Percentiles rank a stretch among this genome's conserved stretches.
phyloP scores from a whole-genome alignment of 2,797 vertebrate species.

The Pampus argenteus region DNA sequence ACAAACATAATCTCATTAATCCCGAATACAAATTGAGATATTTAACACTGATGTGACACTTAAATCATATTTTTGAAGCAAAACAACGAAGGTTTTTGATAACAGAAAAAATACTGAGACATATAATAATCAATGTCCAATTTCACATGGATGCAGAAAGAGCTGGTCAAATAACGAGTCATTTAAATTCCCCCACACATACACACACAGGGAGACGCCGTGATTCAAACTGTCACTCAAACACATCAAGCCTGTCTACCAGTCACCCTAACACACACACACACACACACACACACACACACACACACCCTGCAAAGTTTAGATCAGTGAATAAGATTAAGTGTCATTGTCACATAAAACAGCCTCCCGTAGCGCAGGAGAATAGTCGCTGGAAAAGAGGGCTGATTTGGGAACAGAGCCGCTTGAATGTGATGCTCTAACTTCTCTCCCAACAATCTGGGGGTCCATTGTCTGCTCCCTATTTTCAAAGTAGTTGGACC shows the following conservation, averaged over 20 bases:
- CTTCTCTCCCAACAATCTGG: slow-evolving; percentile 86
- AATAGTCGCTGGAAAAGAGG: slow-evolving; percentile 82
- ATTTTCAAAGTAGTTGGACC: slow-evolving; percentile 88
- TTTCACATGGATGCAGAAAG: background rate
- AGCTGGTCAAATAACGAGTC: background rate
- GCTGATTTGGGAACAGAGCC: slow-evolving; percentile 85
- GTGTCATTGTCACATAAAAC: slow-evolving; percentile 94
- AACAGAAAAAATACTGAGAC: too few species aligned
- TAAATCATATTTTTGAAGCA: background rate
- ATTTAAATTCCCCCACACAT: slow-evolving; percentile 57
- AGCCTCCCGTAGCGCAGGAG: slow-evolving; percentile 88
- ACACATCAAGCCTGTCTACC: slow-evolving; percentile 20
- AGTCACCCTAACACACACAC: slow-evolving; percentile 37
- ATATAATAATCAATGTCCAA: too few species aligned
- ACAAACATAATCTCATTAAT: slow-evolving; percentile 68
- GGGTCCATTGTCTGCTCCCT: slow-evolving; percentile 84
- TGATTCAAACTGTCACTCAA: slow-evolving; percentile 51
- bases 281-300: slow-evolving; percentile 35
- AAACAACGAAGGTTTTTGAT: background rate
- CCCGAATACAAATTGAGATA: slow-evolving; percentile 61
- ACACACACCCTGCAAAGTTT: slow-evolving; percentile 69
- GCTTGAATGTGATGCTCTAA: slow-evolving; percentile 86
- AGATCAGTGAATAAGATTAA: slow-evolving; percentile 87
- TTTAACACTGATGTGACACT: slow-evolving; percentile 18
- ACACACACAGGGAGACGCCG: slow-evolving; percentile 20